A percentile compares a stretch with the other conserved stretches of the same genome.
Evolutionary conservation across 2,113 vertebrate species (phyloP).

Genomic region (Notechis scutatus): DNA sequence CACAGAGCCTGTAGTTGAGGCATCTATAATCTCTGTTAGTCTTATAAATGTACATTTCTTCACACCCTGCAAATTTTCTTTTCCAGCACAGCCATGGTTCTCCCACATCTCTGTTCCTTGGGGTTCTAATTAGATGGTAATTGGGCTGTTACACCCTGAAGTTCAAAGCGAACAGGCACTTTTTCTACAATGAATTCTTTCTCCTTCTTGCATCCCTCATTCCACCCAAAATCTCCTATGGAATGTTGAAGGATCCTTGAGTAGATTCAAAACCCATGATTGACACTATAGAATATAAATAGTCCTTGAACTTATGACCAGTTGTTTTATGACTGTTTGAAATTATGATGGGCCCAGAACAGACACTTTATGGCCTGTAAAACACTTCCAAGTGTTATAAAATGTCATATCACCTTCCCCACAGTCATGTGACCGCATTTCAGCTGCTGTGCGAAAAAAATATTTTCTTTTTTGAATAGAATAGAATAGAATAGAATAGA

Average conservation of each 20-base stretch:
- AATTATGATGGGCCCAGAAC: not conserved
- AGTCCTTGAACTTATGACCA: not conserved
- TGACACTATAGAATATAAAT: not conserved
- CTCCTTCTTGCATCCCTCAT: not conserved
- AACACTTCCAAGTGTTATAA: not conserved
- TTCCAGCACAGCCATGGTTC: not conserved
- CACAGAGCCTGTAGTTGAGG: not conserved
- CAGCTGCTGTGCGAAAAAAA: not conserved
- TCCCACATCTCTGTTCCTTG: not conserved
- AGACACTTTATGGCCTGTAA: too few species aligned
- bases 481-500: too few species aligned
- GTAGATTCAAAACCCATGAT: not conserved
- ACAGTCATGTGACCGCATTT: not conserved
- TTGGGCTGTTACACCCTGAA: not conserved
- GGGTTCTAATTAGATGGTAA: not conserved
- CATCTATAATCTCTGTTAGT: not conserved
- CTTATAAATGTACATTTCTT: not conserved
- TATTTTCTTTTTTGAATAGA: not conserved
- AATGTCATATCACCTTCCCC: not conserved
- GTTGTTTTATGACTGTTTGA: not conserved
- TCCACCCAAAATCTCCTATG: not conserved
- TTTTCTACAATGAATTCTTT: not conserved
- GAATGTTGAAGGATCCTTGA: not conserved
- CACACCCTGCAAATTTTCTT: not conserved
- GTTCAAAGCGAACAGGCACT: not conserved